Percentiles rank a stretch among this genome's conserved stretches.
phyloP scores from a whole-genome alignment of 2,113 vertebrate species.

The Podarcis cretensis region DNA sequence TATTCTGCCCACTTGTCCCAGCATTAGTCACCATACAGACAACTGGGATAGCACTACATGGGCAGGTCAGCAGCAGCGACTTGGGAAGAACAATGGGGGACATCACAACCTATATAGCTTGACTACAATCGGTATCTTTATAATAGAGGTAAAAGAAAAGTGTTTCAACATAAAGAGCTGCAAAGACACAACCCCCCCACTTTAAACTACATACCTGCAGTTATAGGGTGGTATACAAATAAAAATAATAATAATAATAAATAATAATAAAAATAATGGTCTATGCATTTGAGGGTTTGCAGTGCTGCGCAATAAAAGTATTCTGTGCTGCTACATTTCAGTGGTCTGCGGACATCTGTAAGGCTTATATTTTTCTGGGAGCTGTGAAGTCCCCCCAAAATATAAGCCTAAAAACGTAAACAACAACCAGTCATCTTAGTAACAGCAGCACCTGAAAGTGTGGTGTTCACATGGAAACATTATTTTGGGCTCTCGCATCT shows the following conservation, averaged over 20 bases:
- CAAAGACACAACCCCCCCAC: neutral
- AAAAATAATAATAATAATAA: no score
- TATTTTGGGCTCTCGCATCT: neutral
- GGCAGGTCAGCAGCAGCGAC: no score
- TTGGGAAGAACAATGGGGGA: no score
- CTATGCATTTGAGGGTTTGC: neutral
- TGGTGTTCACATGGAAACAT: neutral
- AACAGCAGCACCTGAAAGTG: neutral
- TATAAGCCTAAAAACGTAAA: neutral
- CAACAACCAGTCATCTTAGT: no score
- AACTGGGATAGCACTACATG: neutral
- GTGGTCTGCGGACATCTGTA: neutral
- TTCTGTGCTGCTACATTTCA: accelerated
- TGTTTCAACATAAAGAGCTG: neutral
- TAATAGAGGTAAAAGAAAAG: neutral
- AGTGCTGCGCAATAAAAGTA: neutral
- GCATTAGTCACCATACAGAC: neutral
- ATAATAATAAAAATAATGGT: no score
- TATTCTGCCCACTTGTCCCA: neutral
- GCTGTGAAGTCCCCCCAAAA: neutral
- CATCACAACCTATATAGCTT: neutral
- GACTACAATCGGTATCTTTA: neutral
- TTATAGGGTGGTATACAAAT: no score
- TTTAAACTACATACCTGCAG: no score
- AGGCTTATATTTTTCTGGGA: no score